Evolutionary conservation across 2,113 vertebrate genomes (phyloP).

Genomic region (Cariama cristata): DNA sequence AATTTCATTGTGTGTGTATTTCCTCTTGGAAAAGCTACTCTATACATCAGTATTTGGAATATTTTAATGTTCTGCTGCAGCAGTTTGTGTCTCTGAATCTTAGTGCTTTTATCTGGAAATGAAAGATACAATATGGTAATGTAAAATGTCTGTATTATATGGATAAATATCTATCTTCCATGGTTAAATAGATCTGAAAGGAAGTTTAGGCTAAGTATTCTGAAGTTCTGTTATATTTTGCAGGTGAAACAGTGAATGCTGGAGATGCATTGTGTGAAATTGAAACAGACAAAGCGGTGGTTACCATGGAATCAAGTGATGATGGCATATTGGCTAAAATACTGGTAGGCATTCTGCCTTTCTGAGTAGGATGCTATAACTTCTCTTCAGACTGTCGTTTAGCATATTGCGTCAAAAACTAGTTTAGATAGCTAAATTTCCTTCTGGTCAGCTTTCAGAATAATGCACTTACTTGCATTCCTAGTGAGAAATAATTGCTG

Average conservation of each 20-base stretch:
- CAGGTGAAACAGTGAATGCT: constrained; percentile 88
- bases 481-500: neutral
- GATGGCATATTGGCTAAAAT: constrained; percentile 96
- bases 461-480: neutral
- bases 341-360: constrained; percentile 82
- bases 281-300: constrained; percentile 96
- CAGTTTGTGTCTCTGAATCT: neutral
- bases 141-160: neutral
- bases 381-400: neutral
- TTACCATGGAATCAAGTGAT: constrained; percentile 93
- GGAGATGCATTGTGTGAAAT: constrained; percentile 96
- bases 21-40: neutral
- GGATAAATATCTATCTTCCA: neutral
- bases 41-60: neutral
- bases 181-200: neutral
- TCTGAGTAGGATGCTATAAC: neutral
- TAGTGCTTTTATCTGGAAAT: neutral
- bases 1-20: neutral
- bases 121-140: neutral
- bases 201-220: neutral
- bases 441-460: neutral
- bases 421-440: neutral
- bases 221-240: constrained; percentile 51
- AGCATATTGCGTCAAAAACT: neutral
- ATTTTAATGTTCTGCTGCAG: neutral